Base-by-base conservation (phyloP, 2,797 vertebrate species). In the Sardinella longiceps region DNA sequence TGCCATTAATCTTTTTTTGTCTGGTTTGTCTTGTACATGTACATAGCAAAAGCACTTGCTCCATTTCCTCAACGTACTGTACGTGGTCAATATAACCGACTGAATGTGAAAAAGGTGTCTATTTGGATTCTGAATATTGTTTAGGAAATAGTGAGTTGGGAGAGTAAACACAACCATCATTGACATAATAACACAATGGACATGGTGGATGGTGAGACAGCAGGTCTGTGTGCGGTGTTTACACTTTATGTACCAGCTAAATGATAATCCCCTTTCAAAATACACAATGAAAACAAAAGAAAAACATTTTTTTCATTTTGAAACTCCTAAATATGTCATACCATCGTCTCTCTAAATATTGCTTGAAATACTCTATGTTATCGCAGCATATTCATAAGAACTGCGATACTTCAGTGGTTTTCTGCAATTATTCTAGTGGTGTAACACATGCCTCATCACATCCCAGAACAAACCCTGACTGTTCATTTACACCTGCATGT, bases 71-170 rank as follows among this genome's bases (percentile, higher is more conserved):
- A n/a, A n/a, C n/a, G n/a, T n/a, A 30, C 15, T 5, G 3, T 33
- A 14, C 60, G 3, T 3, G 11, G 4, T 28, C 10, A n/a, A 28
- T n/a, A 28, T 60, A 9, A 33, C 28, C 18, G 30, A 28, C 28
- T 70, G 33, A 28, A 1, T 37, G 28, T 46, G 48, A 92, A 90
- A 90, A 87, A 81, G 82, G 15, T 46, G 83, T 87, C 23, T 51
- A 77, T 92, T 86, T 80, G 81, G 84, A 87, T 90, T 93, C 83
- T 86, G 80, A 12, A 28, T 88, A 48, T 60, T 90, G 85, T 91
- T 94, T 93, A 88, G 86, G 83, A 92, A 93, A 90, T 88, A 92
- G 53, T 15, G 30, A 84, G 90, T 88, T 91, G 84, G 53, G 86
- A 84, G 87, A 87, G 88, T 88, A 91, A 84, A 89, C 87, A 88